A percentile compares a stretch with the other conserved stretches of the same genome.
Conservation (phyloP, 2,888 invertebrate genomes). For the Scelioninae gen. 1 region DNA sequence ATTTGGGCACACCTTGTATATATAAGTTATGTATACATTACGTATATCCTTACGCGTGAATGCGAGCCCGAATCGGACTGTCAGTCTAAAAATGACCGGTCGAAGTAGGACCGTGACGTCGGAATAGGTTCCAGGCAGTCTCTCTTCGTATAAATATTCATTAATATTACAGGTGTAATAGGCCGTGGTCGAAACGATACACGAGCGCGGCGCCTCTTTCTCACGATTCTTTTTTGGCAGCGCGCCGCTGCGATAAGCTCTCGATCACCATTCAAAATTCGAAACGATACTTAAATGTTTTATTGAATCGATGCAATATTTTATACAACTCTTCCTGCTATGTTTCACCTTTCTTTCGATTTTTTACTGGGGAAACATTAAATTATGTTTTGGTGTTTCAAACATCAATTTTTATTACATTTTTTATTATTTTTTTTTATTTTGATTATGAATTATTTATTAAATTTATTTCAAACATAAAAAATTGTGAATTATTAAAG, state of each 20-base stretch:
- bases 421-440: too few relatives aligned
- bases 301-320: conserved; percentile 40
- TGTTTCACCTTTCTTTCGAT: conserved; percentile 17
- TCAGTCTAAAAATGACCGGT: conserved; percentile 66
- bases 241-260: conserved; percentile 61
- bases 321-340: conserved; percentile 39
- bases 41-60: conserved; percentile 33
- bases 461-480: too few relatives aligned
- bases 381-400: too few relatives aligned
- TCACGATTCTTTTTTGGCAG: conserved; percentile 65
- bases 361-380: neutral
- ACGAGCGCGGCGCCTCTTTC: conserved; percentile 68
- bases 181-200: conserved; percentile 65
- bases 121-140: conserved; percentile 66
- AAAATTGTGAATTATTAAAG: too few relatives aligned
- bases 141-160: conserved; percentile 74
- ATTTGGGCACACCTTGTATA: conserved; percentile 55
- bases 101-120: conserved; percentile 67
- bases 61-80: conserved; percentile 62
- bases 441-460: too few relatives aligned
- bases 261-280: conserved; percentile 55
- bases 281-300: conserved; percentile 48
- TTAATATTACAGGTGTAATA: conserved; percentile 76
- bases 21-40: conserved; percentile 53
- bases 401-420: too few relatives aligned